Conservation (phyloP, 2,797 vertebrate species). For the Florisuga fusca region DNA sequence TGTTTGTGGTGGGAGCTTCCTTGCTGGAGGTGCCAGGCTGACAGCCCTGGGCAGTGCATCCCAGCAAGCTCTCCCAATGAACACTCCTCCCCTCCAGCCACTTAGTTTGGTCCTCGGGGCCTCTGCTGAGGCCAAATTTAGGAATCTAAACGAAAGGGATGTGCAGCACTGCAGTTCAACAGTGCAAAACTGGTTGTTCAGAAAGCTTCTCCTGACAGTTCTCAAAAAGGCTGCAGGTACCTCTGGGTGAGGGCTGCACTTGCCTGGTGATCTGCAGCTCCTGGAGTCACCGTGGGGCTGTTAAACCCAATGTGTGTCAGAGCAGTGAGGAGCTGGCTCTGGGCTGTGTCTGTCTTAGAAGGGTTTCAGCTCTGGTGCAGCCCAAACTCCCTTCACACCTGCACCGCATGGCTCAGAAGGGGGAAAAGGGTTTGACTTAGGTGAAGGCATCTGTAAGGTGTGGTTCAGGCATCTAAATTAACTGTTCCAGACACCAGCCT, state of each 20-base stretch:
- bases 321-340: not conserved
- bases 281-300: accelerated
- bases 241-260: accelerated
- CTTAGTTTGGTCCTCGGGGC: not conserved
- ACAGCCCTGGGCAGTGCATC: not conserved
- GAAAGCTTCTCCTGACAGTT: not conserved
- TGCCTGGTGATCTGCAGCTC: accelerated
- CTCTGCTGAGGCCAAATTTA: not conserved
- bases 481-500: not conserved
- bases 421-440: not conserved
- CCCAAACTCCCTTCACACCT: not conserved
- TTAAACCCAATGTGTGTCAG: not conserved
- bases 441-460: not conserved
- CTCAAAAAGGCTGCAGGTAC: not conserved
- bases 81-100: not conserved
- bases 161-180: not conserved
- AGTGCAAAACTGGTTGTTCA: not conserved
- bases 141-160: not conserved
- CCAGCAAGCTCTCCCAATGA: not conserved
- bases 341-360: slow-evolving; percentile 10
- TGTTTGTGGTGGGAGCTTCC: not conserved
- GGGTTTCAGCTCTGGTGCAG: not conserved
- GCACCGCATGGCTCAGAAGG: not conserved
- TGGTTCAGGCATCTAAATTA: not conserved
- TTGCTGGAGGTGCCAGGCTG: slow-evolving; percentile 5